These are phyloP conservation scores for Cheiracanthium punctorium DNA, from an alignment of 2,888 invertebrate species.

Conservation along the genomic window DNA sequence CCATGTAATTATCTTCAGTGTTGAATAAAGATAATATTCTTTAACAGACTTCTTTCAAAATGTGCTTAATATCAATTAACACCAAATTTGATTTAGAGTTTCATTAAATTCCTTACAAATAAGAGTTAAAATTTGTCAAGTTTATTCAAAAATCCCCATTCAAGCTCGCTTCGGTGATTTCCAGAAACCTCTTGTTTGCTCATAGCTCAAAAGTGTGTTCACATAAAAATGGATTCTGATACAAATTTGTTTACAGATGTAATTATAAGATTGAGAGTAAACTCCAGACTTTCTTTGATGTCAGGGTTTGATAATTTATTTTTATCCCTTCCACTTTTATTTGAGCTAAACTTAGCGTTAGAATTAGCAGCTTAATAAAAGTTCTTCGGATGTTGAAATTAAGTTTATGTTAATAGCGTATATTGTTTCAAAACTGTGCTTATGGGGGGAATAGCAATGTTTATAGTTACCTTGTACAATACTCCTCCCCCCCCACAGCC, in stretches of 20 bases:
- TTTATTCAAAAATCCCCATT: not conserved
- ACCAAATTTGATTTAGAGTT: not conserved
- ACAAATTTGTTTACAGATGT: not conserved
- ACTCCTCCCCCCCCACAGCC: not conserved
- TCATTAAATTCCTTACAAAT: not conserved
- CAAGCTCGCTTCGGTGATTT: not conserved
- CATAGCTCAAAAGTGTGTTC: not conserved
- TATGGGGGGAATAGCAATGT: not conserved
- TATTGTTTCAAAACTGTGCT: not conserved
- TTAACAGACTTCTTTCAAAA: not conserved
- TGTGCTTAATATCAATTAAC: not conserved
- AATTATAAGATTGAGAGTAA: not conserved
- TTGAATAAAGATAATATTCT: not conserved
- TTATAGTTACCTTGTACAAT: not conserved
- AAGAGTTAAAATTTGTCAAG: not conserved
- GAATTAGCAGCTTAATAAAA: not conserved
- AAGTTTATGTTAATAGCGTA: not conserved
- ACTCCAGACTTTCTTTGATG: not conserved
- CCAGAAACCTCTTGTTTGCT: not conserved
- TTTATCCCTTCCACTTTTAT: not conserved
- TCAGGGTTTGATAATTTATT: not conserved
- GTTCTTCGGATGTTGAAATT: not conserved
- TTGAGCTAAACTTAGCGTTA: not conserved
- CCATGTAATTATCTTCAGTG: not conserved
- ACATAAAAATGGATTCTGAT: not conserved